Percentiles rank a stretch among this genome's conserved stretches.
Conservation (phyloP, 2,888 invertebrate species). For the Hydrotaea diabolus region DNA sequence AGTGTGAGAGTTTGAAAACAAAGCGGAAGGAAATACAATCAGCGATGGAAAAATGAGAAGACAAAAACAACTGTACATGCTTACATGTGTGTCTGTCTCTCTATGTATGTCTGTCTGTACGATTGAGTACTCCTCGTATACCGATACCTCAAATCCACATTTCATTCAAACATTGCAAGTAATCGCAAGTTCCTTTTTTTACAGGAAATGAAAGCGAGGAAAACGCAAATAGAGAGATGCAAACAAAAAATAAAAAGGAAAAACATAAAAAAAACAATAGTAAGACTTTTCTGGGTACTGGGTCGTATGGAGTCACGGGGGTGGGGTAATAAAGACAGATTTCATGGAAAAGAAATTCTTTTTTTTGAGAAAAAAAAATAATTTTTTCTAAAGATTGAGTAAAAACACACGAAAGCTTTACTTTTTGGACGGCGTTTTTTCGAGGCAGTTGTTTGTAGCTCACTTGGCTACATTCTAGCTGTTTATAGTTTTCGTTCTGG, state of each 20-base stretch:
- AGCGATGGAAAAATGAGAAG: slow-evolving; percentile 15
- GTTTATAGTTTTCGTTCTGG: no score
- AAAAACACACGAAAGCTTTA: no score
- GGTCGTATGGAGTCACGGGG: background rate
- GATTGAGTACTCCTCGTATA: background rate
- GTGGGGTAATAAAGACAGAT: no score
- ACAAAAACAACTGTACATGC: slow-evolving; percentile 21
- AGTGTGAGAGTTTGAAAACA: slow-evolving; percentile 13
- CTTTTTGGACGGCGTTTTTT: no score
- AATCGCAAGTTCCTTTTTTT: slow-evolving; percentile 6
- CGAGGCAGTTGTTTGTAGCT: no score
- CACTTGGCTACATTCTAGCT: no score
- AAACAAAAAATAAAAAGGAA: background rate
- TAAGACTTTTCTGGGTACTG: background rate
- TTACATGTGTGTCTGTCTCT: background rate
- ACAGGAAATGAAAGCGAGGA: slow-evolving; percentile 28
- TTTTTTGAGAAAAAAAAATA: no score
- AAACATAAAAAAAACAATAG: background rate
- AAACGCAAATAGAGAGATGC: background rate
- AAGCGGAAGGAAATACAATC: slow-evolving; percentile 36
- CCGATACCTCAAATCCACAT: slow-evolving; percentile 13
- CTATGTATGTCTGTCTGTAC: background rate
- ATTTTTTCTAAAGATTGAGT: no score
- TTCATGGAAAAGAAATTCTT: no score
- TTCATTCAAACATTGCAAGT: slow-evolving; percentile 7